phyloP scores from a whole-genome alignment of 2,888 invertebrate genomes.

The Creontiades dilutus region DNA sequence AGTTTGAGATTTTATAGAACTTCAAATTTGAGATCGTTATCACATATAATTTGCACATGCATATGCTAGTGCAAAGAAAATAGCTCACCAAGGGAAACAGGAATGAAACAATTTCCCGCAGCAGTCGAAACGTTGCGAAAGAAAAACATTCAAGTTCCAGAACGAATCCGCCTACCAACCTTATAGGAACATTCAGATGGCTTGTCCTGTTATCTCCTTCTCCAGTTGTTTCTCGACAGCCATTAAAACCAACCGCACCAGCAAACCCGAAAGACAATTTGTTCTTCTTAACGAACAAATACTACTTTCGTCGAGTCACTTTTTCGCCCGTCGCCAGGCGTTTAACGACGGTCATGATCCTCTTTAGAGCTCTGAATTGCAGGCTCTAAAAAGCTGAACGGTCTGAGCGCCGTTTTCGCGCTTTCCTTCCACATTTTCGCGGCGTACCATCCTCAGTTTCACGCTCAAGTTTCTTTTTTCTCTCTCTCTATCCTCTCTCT shows the following conservation, averaged over 20 bases:
- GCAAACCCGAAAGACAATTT: slow-evolving; percentile 24
- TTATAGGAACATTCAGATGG: background rate
- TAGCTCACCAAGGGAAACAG: too few relatives aligned
- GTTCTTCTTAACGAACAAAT: slow-evolving; percentile 26
- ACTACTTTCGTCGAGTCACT: slow-evolving; percentile 13
- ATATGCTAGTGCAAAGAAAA: too few relatives aligned
- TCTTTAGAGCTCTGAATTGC: slow-evolving; percentile 14
- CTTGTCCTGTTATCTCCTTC: slow-evolving; percentile 6
- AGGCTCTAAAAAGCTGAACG: slow-evolving; percentile 11
- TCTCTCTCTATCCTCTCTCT: background rate
- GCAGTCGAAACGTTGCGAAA: too few relatives aligned
- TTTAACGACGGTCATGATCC: slow-evolving; percentile 34
- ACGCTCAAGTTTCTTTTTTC: background rate
- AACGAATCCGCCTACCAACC: background rate
- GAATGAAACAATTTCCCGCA: too few relatives aligned
- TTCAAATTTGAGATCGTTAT: too few relatives aligned
- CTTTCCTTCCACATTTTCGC: background rate
- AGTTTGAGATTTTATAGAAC: too few relatives aligned
- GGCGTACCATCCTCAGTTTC: too few relatives aligned
- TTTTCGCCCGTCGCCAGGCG: slow-evolving; percentile 4
- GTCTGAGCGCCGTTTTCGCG: slow-evolving; percentile 4
- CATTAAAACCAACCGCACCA: slow-evolving; percentile 24
- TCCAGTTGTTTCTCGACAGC: slow-evolving; percentile 4
- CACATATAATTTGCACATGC: too few relatives aligned
- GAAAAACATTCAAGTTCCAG: background rate